Percentiles rank a stretch among this genome's conserved stretches.
These are phyloP conservation scores for Archilochus colubris DNA, from an alignment of 2,113 vertebrate genomes.

Conservation along the genomic window DNA sequence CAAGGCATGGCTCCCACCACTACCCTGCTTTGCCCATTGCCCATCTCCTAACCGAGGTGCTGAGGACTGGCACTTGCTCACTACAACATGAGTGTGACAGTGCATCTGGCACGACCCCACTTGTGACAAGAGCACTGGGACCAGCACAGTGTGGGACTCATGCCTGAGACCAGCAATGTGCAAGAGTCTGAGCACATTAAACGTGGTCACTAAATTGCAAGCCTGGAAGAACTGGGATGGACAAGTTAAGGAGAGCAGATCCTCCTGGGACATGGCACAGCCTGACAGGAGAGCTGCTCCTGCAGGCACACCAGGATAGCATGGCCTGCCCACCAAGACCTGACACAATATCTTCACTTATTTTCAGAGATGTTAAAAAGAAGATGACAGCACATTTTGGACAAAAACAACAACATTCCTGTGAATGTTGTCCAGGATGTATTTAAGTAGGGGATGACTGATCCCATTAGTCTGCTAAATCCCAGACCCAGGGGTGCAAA, in stretches of 20 bases:
- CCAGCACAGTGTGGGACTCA: rapidly evolving
- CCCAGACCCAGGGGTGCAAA: slow-evolving; percentile 15
- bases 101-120: rapidly evolving
- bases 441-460: slow-evolving; percentile 64
- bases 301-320: neutral
- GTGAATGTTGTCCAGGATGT: slow-evolving; percentile 47
- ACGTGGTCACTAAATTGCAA: rapidly evolving
- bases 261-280: neutral
- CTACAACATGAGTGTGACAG: rapidly evolving
- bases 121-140: neutral
- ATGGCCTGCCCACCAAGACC: neutral
- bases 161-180: rapidly evolving
- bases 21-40: neutral
- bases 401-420: slow-evolving; percentile 29
- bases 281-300: rapidly evolving
- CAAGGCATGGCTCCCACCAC: rapidly evolving
- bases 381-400: neutral
- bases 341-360: neutral
- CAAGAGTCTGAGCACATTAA: neutral
- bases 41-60: neutral
- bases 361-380: neutral
- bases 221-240: neutral
- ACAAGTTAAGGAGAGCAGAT: neutral
- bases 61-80: rapidly evolving
- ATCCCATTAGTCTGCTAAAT: slow-evolving; percentile 63